Conservation (phyloP, 2,113 vertebrate genomes). For the Machaerirhynchus nigripectus region DNA sequence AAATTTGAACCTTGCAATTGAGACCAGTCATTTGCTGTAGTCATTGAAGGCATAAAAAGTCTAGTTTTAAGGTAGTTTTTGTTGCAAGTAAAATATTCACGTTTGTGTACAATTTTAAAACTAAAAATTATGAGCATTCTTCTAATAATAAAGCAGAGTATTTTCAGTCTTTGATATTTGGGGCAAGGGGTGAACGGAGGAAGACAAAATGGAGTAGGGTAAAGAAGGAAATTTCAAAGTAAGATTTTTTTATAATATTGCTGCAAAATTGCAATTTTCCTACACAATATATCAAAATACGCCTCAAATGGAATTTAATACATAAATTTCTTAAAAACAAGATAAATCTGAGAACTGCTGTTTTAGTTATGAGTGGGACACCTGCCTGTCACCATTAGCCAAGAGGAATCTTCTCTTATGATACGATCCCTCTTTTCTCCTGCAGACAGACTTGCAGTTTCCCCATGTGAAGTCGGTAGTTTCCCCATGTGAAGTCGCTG, state of each 20-base stretch:
- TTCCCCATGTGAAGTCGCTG: rapidly evolving
- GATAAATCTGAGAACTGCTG: neutral
- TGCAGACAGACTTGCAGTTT: neutral
- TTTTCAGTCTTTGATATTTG: neutral
- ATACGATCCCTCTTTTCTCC: neutral
- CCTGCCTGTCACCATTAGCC: neutral
- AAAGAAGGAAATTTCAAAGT: neutral
- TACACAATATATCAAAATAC: neutral
- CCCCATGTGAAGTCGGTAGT: rapidly evolving
- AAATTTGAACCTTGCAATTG: neutral
- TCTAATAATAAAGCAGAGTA: neutral
- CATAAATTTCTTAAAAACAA: neutral
- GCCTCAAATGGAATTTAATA: neutral
- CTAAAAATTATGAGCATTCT: neutral
- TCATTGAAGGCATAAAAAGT: neutral
- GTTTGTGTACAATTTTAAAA: neutral
- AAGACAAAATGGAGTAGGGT: neutral
- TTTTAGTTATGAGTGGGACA: neutral
- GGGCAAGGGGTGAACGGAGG: neutral
- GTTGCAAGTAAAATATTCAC: neutral
- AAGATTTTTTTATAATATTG: neutral
- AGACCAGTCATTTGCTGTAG: neutral
- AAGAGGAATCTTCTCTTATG: rapidly evolving
- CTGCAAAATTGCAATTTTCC: neutral
- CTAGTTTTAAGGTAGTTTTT: neutral